These are phyloP conservation scores for Polypterus bichir DNA, from an alignment of 2,113 vertebrate species.

Conservation along the genomic window DNA sequence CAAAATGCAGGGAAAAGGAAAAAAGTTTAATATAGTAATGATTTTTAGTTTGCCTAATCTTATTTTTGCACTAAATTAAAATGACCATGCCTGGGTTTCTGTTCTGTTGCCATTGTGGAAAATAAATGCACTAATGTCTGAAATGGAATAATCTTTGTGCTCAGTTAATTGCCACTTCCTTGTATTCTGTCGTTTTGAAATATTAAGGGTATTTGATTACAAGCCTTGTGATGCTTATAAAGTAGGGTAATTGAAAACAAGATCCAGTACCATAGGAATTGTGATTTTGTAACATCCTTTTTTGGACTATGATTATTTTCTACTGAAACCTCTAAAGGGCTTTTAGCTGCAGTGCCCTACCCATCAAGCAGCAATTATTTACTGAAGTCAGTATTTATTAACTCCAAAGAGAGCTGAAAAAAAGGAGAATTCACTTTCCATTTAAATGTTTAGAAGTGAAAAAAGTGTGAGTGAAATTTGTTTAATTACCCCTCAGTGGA, in stretches of 20 bases:
- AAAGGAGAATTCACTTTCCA: neutral
- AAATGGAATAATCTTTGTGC: neutral
- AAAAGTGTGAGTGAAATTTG: neutral
- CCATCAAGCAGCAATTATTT: neutral
- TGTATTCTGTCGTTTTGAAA: neutral
- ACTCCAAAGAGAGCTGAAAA: neutral
- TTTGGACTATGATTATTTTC: neutral
- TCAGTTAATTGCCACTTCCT: neutral
- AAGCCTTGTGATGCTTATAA: neutral
- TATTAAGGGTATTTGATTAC: neutral
- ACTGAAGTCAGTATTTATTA: conserved; percentile 1
- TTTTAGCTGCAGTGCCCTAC: neutral
- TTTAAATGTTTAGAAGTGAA: neutral
- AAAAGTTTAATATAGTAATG: neutral
- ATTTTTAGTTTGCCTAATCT: neutral
- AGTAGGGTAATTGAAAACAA: neutral
- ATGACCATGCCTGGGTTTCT: too few relatives aligned
- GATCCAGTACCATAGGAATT: neutral
- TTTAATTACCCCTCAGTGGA: neutral
- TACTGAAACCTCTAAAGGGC: neutral
- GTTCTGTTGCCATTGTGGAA: too few relatives aligned
- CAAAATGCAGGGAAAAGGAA: neutral
- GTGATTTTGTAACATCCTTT: neutral
- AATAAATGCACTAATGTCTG: too few relatives aligned
- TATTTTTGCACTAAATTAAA: neutral